Conservation (phyloP, 2,888 invertebrate genomes). For the Alviniconcha strummeri region DNA sequence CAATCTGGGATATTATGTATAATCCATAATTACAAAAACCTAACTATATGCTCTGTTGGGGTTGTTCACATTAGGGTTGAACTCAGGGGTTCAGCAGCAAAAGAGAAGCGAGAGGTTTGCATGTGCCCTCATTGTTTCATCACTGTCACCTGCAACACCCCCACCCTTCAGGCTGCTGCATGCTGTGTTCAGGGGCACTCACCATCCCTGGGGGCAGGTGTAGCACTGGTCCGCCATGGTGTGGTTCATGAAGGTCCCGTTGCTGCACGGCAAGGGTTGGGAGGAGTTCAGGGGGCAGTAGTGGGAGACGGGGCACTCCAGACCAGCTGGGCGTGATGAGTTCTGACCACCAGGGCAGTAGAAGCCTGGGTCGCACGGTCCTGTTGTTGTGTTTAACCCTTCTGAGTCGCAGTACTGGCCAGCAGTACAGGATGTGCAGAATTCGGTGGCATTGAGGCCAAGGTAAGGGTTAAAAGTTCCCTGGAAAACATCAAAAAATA, state of each 20-base stretch:
- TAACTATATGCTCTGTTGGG: too few species aligned
- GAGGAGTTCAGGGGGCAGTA: constrained; percentile 61
- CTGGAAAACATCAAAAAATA: constrained; percentile 43
- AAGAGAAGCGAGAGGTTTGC: too few species aligned
- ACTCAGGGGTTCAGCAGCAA: too few species aligned
- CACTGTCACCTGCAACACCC: too few species aligned
- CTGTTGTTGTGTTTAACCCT: constrained; percentile 60
- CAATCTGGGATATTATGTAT: too few species aligned
- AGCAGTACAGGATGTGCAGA: constrained; percentile 64
- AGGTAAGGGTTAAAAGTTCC: constrained; percentile 68
- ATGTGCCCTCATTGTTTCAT: too few species aligned
- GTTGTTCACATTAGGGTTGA: too few species aligned
- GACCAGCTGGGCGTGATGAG: constrained; percentile 54
- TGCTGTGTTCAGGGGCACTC: constrained; percentile 32
- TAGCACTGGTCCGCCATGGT: constrained; percentile 62
- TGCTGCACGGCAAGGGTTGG: constrained; percentile 65
- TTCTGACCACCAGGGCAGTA: constrained; percentile 68
- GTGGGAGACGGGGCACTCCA: constrained; percentile 60
- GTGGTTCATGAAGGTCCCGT: constrained; percentile 68
- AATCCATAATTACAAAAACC: too few species aligned
- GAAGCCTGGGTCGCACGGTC: constrained; percentile 65
- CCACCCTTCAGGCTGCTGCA: too few species aligned
- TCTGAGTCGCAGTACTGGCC: constrained; percentile 62
- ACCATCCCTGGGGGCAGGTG: constrained; percentile 68
- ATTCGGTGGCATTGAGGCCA: constrained; percentile 56